Base-by-base conservation (phyloP, 2,797 vertebrate species). In the Acanthurus leucopareius region DNA sequence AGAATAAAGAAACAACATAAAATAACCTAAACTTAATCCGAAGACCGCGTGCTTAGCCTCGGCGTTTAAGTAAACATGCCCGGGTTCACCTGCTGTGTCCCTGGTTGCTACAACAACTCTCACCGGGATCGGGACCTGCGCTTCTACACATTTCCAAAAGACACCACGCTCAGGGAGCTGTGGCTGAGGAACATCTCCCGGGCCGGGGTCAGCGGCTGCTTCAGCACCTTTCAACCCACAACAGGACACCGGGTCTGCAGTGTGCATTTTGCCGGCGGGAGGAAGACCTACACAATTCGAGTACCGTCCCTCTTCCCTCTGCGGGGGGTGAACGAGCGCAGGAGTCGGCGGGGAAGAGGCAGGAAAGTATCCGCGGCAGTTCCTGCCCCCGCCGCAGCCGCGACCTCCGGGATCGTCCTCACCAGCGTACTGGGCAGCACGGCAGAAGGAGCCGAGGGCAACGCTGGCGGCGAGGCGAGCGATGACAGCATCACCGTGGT, bases 151-250 rank as follows among this genome's bases (percentile, higher is more conserved):
- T 99, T 99, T 90, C 98, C 98, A 17, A 99, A 99, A 94, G 97
- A 99, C 92, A 91, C 94, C 65, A 93, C 96, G 92, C 96, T 98
- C 84, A 91, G 97, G 77, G 97, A 97, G 89, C 95, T 96, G 76
- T 99, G 98, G 98, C 96, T 99, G 76, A 96, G 98, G 96, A 99
- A 99, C 93, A 98, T 99, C 91, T 99, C 98, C 75, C 96, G 98
- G 83, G 97, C 97, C 79, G 98, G 98, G 84, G 97, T 99, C 88
- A 98, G 96, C 90, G 98, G 98, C 89, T 99, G 98, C 89, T 99
- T 99, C 93, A 98, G 97, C 92, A 99, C 98, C 90, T 99, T 99
- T 91, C 97, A 99, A 91, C 98, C 98, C 93, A 98, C 98, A 57
- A 98, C 97, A 0, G 98, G 97, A 40, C 98, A 99, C 92, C 95